A percentile compares a stretch with the other conserved stretches of the same genome.
Evolutionary conservation across 2,888 invertebrate genomes (phyloP).

Genomic region (Harpalus rubripes): DNA sequence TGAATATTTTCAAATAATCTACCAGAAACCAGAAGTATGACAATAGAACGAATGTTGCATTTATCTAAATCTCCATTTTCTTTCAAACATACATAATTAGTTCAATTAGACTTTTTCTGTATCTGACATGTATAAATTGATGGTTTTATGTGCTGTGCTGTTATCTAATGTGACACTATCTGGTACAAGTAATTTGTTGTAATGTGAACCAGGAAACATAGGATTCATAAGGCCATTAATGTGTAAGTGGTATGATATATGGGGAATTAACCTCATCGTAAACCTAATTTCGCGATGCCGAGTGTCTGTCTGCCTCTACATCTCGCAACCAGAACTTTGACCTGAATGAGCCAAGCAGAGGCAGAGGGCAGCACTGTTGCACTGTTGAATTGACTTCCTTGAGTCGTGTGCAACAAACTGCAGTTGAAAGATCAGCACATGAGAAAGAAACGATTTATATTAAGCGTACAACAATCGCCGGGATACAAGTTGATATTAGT

Average conservation of each 20-base stretch:
- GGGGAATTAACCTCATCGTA: slow-evolving; percentile 40
- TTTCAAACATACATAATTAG: too few relatives aligned
- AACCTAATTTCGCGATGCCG: slow-evolving; percentile 49
- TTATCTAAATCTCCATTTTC: too few relatives aligned
- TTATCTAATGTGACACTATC: neutral
- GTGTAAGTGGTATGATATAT: slow-evolving; percentile 35
- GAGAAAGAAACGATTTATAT: too few relatives aligned
- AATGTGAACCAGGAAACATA: slow-evolving; percentile 23
- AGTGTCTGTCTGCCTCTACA: slow-evolving; percentile 4
- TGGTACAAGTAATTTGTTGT: neutral
- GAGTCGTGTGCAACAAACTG: slow-evolving; percentile 48
- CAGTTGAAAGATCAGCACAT: neutral
- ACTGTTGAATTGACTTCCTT: slow-evolving; percentile 26
- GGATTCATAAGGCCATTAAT: slow-evolving; percentile 4
- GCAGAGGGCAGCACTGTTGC: slow-evolving; percentile 16
- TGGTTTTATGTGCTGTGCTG: neutral
- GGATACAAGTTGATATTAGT: too few relatives aligned
- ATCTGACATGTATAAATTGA: slow-evolving; percentile 7
- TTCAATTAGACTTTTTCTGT: neutral
- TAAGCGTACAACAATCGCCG: too few relatives aligned
- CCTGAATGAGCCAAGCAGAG: slow-evolving; percentile 35
- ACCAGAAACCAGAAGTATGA: too few relatives aligned
- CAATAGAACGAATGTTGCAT: too few relatives aligned
- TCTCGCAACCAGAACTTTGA: slow-evolving; percentile 51
- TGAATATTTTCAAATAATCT: too few relatives aligned